Conservation (phyloP, 2,888 invertebrate genomes). For the Graphium colonna region DNA sequence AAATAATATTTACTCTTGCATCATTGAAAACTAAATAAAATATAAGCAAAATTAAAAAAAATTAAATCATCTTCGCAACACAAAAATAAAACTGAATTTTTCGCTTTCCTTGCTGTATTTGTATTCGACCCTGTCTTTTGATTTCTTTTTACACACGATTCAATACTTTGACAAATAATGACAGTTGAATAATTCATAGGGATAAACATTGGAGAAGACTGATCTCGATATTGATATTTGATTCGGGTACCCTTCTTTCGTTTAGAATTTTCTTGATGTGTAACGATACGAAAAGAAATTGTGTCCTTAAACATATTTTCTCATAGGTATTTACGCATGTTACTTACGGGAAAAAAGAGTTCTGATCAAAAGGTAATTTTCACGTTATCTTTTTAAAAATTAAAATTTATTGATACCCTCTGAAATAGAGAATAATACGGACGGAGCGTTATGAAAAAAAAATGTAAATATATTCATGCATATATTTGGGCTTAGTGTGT, state of each 20-base stretch:
- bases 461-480: too few species aligned
- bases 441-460: too few species aligned
- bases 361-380: too few species aligned
- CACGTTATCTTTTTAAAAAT: too few species aligned
- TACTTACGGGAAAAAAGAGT: too few species aligned
- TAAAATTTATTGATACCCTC: too few species aligned
- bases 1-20: too few species aligned
- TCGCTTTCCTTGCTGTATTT: background rate
- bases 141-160: background rate
- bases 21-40: too few species aligned
- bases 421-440: too few species aligned
- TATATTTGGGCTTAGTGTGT: too few species aligned
- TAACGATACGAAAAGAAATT: background rate
- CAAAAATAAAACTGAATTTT: background rate
- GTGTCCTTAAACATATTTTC: background rate
- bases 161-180: background rate
- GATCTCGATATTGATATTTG: background rate
- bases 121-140: background rate
- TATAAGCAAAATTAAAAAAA: too few species aligned
- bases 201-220: background rate
- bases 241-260: background rate
- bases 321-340: background rate
- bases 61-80: background rate
- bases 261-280: background rate
- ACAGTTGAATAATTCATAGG: background rate